These are phyloP conservation scores for Globia sparganii DNA, from an alignment of 2,888 invertebrate genomes.

Conservation along the genomic window DNA sequence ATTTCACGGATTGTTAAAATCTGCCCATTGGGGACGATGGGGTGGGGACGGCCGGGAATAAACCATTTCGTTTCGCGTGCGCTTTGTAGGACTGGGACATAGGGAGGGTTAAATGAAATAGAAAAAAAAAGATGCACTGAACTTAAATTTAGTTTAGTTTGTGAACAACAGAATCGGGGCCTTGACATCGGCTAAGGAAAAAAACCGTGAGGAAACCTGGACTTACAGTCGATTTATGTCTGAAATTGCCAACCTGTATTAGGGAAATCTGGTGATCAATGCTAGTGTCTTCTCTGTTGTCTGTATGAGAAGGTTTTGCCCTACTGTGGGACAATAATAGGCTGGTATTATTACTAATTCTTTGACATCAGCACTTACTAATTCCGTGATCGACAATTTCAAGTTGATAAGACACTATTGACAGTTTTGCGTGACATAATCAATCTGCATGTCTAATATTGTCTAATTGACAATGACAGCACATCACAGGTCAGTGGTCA, in stretches of 20 bases:
- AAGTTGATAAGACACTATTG: neutral
- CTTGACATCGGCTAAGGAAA: neutral
- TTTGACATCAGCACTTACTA: neutral
- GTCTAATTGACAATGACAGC: constrained; percentile 34
- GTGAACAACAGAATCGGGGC: no score
- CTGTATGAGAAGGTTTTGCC: neutral
- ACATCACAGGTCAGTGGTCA: constrained; percentile 10
- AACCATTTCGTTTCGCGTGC: no score
- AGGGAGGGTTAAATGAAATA: no score
- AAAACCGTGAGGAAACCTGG: neutral
- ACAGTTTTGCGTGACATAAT: constrained; percentile 8
- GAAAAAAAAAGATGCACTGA: no score
- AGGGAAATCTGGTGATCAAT: neutral
- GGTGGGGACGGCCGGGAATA: no score
- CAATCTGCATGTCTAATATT: neutral
- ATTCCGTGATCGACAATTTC: neutral
- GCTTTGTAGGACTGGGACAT: no score
- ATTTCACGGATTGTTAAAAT: no score
- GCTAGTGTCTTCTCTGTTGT: neutral
- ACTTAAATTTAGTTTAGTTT: no score
- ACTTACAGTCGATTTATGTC: neutral
- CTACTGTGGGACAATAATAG: neutral
- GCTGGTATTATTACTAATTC: neutral
- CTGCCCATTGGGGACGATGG: no score
- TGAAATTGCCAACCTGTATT: neutral